Percentiles rank a stretch among this genome's conserved stretches.
These are phyloP conservation scores for Chaetorhynchus papuensis DNA, from an alignment of 2,113 vertebrate genomes.

Conservation along the genomic window DNA sequence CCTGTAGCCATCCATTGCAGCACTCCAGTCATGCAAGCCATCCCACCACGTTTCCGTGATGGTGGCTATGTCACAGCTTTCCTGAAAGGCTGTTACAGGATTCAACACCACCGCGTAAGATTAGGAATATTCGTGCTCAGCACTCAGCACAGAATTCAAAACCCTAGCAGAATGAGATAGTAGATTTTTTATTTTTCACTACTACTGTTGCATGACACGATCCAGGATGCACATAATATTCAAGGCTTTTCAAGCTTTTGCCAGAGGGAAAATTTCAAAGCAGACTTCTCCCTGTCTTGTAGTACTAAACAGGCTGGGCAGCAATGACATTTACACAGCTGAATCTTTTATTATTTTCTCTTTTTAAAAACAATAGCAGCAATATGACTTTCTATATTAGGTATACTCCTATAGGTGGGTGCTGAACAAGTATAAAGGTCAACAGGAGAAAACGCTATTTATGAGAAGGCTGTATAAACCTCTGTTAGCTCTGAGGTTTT, in stretches of 20 bases:
- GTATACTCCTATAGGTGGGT: background rate
- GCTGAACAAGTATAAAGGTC: background rate
- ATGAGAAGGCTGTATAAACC: background rate
- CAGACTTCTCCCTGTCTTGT: background rate
- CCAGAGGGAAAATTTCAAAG: background rate
- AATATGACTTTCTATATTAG: background rate
- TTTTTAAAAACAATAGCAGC: background rate
- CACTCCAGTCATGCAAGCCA: background rate
- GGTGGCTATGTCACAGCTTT: background rate
- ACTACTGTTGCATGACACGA: background rate
- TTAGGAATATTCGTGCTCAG: background rate
- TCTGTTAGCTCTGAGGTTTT: background rate
- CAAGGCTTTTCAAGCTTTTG: background rate
- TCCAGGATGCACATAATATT: background rate
- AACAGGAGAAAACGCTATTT: background rate
- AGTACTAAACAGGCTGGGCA: background rate
- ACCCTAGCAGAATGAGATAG: background rate
- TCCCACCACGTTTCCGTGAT: background rate
- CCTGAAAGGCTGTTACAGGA: background rate
- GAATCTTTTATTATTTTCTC: background rate
- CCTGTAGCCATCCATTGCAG: background rate
- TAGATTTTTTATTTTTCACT: background rate
- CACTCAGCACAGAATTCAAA: background rate
- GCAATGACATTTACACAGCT: slow-evolving; percentile 20
- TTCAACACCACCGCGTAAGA: background rate